Evolutionary conservation across 2,888 invertebrate species (phyloP).

Genomic region (Agrotis segetum): DNA sequence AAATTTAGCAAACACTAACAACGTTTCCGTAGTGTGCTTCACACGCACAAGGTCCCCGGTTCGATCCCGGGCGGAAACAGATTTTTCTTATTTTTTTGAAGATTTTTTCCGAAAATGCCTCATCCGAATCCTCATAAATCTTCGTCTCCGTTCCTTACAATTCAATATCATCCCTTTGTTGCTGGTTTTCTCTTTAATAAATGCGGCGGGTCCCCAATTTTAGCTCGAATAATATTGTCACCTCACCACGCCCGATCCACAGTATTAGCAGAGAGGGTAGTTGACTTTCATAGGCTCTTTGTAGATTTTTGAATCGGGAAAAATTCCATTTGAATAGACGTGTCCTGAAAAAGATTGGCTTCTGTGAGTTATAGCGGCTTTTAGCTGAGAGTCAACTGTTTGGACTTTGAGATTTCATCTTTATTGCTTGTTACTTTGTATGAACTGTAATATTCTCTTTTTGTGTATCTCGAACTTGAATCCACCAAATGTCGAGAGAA

Average conservation of each 20-base stretch:
- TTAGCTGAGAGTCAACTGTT: conserved; percentile 18
- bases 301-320: conserved; percentile 65
- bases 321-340: conserved; percentile 66
- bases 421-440: conserved; percentile 13
- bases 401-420: background rate
- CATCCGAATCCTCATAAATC: conserved; percentile 68
- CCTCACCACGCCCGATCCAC: conserved; percentile 71
- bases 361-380: conserved; percentile 45
- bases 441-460: background rate
- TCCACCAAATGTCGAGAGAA: no score
- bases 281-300: conserved; percentile 75
- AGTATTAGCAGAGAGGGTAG: conserved; percentile 68
- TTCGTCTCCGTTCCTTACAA: conserved; percentile 81
- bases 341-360: conserved; percentile 59
- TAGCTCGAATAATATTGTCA: conserved; percentile 89
- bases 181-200: conserved; percentile 90
- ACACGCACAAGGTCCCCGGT: conserved; percentile 94
- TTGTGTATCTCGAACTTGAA: no score
- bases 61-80: conserved; percentile 77
- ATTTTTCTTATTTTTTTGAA: background rate
- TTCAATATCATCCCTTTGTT: conserved; percentile 91
- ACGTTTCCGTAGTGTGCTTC: conserved; percentile 94
- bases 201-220: conserved; percentile 87
- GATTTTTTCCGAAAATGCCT: conserved; percentile 50
- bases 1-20: rapidly evolving